Evolutionary conservation across 2,888 invertebrate genomes (phyloP).

Genomic region (Eupithecia centaureata): DNA sequence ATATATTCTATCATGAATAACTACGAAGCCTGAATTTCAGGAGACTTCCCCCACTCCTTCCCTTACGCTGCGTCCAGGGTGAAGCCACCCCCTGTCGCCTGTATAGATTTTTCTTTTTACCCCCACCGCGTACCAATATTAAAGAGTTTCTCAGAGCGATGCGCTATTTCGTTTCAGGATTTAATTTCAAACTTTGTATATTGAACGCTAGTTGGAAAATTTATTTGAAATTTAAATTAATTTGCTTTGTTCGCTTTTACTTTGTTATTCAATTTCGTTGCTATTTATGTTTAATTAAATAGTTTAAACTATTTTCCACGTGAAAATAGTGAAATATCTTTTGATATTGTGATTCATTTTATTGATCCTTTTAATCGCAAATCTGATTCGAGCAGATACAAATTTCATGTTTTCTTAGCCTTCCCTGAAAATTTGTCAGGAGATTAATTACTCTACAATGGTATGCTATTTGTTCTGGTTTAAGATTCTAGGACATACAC

Average conservation of each 20-base stretch:
- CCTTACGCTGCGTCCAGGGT: slow-evolving; percentile 20
- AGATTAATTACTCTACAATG: background rate
- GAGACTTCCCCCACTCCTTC: background rate
- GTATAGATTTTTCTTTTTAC: slow-evolving; percentile 74
- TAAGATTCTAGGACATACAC: no score
- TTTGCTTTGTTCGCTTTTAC: background rate
- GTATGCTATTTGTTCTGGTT: background rate
- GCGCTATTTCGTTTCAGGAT: slow-evolving; percentile 33
- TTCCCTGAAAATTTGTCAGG: background rate
- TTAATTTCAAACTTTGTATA: slow-evolving; percentile 37
- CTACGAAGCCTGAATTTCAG: background rate
- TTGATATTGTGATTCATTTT: no score
- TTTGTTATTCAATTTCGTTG: background rate
- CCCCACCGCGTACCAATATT: slow-evolving; percentile 63
- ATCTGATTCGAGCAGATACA: background rate
- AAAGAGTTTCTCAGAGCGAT: slow-evolving; percentile 56
- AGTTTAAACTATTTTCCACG: background rate
- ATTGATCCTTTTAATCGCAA: no score
- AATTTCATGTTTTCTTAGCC: background rate
- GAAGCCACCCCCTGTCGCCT: slow-evolving; percentile 60
- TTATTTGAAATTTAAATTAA: slow-evolving; percentile 26
- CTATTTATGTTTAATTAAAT: background rate
- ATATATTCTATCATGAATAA: no score
- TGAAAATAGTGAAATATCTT: background rate
- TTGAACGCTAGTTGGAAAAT: slow-evolving; percentile 25